Base-by-base conservation (phyloP, 2,113 vertebrate genomes). In the Cyanoderma ruficeps region DNA sequence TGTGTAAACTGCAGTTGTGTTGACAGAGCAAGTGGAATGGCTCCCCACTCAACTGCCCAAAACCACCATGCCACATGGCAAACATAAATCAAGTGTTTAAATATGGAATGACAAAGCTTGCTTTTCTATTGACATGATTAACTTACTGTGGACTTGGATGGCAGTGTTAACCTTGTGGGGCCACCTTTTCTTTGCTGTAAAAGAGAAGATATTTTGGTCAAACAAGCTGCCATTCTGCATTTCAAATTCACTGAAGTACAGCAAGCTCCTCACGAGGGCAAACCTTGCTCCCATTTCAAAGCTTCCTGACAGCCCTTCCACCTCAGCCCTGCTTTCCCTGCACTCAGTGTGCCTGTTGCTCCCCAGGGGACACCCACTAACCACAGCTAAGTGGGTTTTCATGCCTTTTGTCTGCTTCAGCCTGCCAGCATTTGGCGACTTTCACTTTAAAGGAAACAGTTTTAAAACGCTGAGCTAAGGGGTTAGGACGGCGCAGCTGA, bases 181-280 rank as follows among this genome's bases (percentile, higher is more conserved):
- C 99, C 99, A 81, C 99, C 99, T 99, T 99, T 99, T 92, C 99
- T 99, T 99, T 99, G 99, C 99, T 99, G 97, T 20, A 95, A 96
- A 27, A 94, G 92, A 98, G 89, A 81, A 90, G 71, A 69, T 10
- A 74, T 27, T 91, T 88, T 78, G 65, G 57, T 92, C 71, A 93
- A 83, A 86, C 72, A 74, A 89, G 78, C 4, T 64, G 67, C 71
- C 72, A 15, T 50, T 60, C 49, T 33, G 4, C 33, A 19, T 74
- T 78, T 92, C 56, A 90, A 56, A 60, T 41, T 31, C 67, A 33
- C 28, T 46, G 20, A 84, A 69, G 41, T 11, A 75, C 4, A 74
- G 35, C 27, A 42, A 90, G 75, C 78, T 94, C 68, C 57, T 42
- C 37, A 39, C 37, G 18, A 72, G 7, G 27, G 18, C 21, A 65